Base-by-base conservation (phyloP, 2,888 invertebrate species). In the Drosophila demipolita region DNA sequence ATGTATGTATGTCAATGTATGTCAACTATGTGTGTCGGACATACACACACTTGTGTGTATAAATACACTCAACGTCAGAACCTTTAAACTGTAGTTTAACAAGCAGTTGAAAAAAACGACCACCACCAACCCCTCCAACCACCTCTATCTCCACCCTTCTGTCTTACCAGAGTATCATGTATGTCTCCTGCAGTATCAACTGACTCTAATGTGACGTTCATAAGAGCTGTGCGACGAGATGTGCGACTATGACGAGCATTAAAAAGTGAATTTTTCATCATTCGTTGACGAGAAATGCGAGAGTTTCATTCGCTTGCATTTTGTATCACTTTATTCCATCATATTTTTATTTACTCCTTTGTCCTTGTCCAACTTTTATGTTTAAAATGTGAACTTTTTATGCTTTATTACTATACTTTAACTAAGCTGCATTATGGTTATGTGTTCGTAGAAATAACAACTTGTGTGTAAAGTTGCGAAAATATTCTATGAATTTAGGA, bases 181-280 rank as follows among this genome's bases (percentile, higher is more conserved):
- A 57, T 55, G 69, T 69, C 72, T 67, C 73, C 55, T 42, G 65
- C 68, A 71, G 64, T 59, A 67, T 59, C 61, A 81, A 74, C 70
- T 71, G 84, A 85, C 89, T 85, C 84, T 85, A 87, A 85, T 89
- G 84, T 84, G 89, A 89, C 89, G 82, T 87, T 87, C 74, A 87
- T 87, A 84, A 89, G 84, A 73, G 77, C 82, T 73, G 62, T 65
- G 75, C 68, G 87, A 79, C 87, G 74, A 76, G 79, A 87, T 85
- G 84, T 83, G 76, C 69, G 75, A 75, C 75, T 58, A 78, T 80
- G 89, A 83, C 72, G 81, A 86, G 83, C 75, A 85, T 89, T 83
- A 83, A 80, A 82, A 83, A 83, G 84, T 87, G 84, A 73, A 89
- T 89, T 89, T 85, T 87, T 89, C 80, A 89, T 89, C 79, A 74